Conservation (phyloP, 2,113 vertebrate genomes). For the Globicephala melas region DNA sequence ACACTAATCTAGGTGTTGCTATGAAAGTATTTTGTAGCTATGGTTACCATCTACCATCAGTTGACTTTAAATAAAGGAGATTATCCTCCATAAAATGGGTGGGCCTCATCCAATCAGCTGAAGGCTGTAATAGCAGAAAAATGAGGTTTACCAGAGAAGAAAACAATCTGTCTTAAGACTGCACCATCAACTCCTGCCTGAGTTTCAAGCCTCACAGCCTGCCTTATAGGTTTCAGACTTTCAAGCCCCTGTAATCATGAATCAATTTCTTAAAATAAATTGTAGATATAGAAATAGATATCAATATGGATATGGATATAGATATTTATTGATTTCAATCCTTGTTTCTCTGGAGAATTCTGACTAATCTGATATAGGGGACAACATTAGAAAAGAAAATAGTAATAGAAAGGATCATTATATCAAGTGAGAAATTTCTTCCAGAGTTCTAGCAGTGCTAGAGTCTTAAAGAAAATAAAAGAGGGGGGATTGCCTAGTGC, state of each 20-base stretch:
- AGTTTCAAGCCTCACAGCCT: neutral
- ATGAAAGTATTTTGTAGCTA: neutral
- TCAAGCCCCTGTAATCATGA: neutral
- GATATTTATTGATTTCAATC: neutral
- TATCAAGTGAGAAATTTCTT: neutral
- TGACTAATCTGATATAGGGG: neutral
- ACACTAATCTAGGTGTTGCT: neutral
- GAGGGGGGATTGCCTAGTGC: rapidly evolving
- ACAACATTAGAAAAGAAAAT: neutral
- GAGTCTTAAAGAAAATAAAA: neutral
- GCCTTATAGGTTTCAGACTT: neutral
- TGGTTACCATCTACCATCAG: neutral
- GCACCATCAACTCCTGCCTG: neutral
- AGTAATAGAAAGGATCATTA: neutral
- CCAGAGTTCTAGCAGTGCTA: neutral
- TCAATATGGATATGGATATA: neutral
- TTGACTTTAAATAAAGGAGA: neutral
- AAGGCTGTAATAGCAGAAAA: neutral
- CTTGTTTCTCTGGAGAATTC: neutral
- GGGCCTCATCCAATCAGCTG: neutral
- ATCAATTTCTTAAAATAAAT: neutral
- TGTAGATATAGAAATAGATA: too few relatives aligned
- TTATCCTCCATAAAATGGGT: neutral
- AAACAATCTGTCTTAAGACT: neutral
- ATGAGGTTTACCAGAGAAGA: neutral